phyloP scores from a whole-genome alignment of 2,113 vertebrate genomes.

The Oryzias melastigma region DNA sequence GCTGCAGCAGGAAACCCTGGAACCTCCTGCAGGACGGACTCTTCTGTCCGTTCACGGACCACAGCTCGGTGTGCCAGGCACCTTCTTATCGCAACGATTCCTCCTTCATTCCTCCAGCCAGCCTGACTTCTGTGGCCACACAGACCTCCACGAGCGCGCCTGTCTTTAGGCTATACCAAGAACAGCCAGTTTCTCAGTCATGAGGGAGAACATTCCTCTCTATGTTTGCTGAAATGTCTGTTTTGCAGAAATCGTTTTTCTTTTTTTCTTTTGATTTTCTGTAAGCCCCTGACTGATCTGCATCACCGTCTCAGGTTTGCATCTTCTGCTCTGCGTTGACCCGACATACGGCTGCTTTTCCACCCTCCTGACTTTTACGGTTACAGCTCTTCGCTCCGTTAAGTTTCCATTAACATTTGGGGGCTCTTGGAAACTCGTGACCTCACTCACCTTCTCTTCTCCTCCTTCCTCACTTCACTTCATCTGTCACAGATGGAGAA shows the following conservation, averaged over 20 bases:
- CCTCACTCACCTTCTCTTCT: slow-evolving; percentile 7
- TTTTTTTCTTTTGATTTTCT: slow-evolving; percentile 22
- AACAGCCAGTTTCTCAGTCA: too few species aligned
- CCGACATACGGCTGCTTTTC: slow-evolving; percentile 23
- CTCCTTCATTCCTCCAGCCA: slow-evolving; percentile 42
- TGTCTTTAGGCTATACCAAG: too few species aligned
- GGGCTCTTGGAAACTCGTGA: slow-evolving; percentile 60
- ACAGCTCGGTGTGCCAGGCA: slow-evolving; percentile 8
- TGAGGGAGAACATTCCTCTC: not conserved
- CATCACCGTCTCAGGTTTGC: too few species aligned
- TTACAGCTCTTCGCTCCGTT: slow-evolving; percentile 42
- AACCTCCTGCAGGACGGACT: slow-evolving; percentile 9
- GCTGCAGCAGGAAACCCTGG: not conserved
- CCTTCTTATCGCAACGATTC: slow-evolving; percentile 33
- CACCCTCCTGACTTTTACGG: slow-evolving; percentile 72
- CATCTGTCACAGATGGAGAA: not conserved
- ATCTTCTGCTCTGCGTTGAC: too few species aligned
- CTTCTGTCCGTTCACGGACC: slow-evolving; percentile 2
- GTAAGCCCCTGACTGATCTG: slow-evolving; percentile 2
- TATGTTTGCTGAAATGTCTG: slow-evolving; percentile 1
- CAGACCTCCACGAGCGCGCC: too few species aligned
- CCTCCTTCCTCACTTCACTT: not conserved
- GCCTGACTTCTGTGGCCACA: slow-evolving; percentile 8
- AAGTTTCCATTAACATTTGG: slow-evolving; percentile 60
- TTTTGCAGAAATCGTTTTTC: too few species aligned